Evolutionary conservation across 2,113 vertebrate genomes (phyloP).

Genomic region (human (Homo sapiens)): DNA sequence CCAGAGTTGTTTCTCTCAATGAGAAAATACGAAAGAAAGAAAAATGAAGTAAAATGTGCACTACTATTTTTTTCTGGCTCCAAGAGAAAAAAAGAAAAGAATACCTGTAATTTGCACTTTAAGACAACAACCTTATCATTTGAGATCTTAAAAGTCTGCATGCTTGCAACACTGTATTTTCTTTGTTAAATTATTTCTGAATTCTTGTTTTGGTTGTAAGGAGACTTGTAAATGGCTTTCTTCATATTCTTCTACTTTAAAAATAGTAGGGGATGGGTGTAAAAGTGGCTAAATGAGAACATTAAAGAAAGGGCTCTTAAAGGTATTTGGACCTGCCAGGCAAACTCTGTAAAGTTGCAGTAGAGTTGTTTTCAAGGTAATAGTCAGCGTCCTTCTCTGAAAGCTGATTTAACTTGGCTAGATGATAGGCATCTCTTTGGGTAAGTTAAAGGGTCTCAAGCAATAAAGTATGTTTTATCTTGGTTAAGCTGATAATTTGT

Average conservation of each 20-base stretch:
- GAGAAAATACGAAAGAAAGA: neutral
- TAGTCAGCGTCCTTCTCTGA: neutral
- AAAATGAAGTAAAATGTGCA: neutral
- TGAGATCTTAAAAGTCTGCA: neutral
- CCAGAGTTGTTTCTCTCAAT: neutral
- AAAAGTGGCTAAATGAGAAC: neutral
- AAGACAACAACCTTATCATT: neutral
- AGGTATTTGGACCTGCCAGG: neutral
- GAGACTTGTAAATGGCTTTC: neutral
- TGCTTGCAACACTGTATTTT: neutral
- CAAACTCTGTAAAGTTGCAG: neutral
- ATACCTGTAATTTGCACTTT: neutral
- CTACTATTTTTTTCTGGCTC: neutral
- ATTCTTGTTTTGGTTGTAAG: neutral
- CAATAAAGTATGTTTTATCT: constrained; percentile 40
- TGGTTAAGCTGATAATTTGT: constrained; percentile 59
- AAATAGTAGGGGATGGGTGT: neutral
- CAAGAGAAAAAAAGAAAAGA: neutral
- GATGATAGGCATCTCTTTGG: neutral
- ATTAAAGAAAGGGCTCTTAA: neutral
- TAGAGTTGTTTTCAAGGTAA: neutral
- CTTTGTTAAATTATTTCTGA: neutral
- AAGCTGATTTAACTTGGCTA: neutral
- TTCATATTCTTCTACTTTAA: constrained; percentile 1
- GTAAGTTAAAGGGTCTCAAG: constrained; percentile 33